Evolutionary conservation across 2,113 vertebrate genomes (phyloP).

Genomic region (Melierax canorus): DNA sequence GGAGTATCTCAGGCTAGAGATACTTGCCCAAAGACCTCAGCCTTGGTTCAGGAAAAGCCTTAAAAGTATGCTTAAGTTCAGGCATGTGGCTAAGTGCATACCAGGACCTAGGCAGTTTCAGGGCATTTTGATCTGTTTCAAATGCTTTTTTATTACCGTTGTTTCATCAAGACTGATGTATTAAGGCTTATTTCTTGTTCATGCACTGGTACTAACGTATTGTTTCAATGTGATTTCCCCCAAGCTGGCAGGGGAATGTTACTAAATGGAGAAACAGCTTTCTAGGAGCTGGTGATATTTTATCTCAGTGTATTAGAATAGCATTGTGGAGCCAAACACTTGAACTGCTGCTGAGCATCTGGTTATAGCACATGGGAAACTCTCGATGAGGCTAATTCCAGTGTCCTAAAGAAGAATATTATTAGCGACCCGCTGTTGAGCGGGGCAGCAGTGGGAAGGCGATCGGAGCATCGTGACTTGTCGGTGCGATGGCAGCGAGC

Average conservation of each 20-base stretch:
- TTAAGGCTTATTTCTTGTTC: not conserved
- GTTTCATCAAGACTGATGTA: not conserved
- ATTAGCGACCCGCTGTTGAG: not conserved
- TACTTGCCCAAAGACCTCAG: not conserved
- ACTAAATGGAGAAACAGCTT: not conserved
- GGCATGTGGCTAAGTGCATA: not conserved
- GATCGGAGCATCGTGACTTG: rapidly evolving
- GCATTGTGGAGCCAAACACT: not conserved
- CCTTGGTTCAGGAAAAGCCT: not conserved
- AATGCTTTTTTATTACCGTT: not conserved
- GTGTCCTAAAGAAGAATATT: not conserved
- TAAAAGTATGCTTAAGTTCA: not conserved
- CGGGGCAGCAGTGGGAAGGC: not conserved
- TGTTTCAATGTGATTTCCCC: not conserved
- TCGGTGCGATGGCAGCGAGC: rapidly evolving
- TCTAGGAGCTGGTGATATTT: not conserved
- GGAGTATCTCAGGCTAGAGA: not conserved
- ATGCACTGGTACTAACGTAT: not conserved
- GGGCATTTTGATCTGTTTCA: not conserved
- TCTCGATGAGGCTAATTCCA: not conserved
- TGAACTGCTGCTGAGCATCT: not conserved
- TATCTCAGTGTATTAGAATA: not conserved
- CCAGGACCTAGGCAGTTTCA: not conserved
- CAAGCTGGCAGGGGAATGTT: not conserved
- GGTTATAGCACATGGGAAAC: not conserved